Evolutionary conservation across 2,113 vertebrate species (phyloP).

Genomic region (Petromus typicus): DNA sequence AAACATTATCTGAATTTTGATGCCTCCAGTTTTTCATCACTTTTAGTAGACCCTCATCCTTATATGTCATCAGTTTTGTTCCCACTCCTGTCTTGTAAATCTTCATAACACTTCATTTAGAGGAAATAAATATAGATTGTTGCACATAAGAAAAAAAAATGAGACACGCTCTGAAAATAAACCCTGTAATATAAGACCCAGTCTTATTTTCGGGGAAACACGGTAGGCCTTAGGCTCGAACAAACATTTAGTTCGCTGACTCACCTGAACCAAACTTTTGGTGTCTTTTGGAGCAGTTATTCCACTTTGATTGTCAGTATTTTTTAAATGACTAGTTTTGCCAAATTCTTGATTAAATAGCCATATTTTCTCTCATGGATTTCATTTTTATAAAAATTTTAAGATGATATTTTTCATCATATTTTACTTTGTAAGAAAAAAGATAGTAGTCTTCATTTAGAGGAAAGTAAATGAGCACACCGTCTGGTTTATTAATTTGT

Average conservation of each 20-base stretch:
- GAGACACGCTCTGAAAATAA: not conserved
- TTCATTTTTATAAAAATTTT: constrained; percentile 35
- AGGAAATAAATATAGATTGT: not conserved
- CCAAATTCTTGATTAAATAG: constrained; percentile 14
- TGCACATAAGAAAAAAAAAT: not conserved
- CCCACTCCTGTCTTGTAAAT: not conserved
- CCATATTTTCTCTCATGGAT: constrained; percentile 20
- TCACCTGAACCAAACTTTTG: not conserved
- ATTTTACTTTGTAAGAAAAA: constrained; percentile 35
- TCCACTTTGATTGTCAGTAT: not conserved
- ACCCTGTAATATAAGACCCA: not conserved
- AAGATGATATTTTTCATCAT: constrained; percentile 21
- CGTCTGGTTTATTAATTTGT: not conserved
- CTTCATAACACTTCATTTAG: not conserved
- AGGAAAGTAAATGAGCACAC: not conserved
- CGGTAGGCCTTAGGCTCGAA: not conserved
- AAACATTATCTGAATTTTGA: not conserved
- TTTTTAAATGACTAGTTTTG: not conserved
- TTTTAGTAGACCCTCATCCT: not conserved
- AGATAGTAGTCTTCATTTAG: not conserved
- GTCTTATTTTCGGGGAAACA: not conserved
- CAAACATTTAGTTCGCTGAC: not conserved
- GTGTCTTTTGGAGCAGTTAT: not conserved
- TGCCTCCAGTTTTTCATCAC: not conserved
- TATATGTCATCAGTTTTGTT: not conserved